phyloP scores from a whole-genome alignment of 1,140 invertebrate species.

The Trachymyrmex cornetzi region DNA sequence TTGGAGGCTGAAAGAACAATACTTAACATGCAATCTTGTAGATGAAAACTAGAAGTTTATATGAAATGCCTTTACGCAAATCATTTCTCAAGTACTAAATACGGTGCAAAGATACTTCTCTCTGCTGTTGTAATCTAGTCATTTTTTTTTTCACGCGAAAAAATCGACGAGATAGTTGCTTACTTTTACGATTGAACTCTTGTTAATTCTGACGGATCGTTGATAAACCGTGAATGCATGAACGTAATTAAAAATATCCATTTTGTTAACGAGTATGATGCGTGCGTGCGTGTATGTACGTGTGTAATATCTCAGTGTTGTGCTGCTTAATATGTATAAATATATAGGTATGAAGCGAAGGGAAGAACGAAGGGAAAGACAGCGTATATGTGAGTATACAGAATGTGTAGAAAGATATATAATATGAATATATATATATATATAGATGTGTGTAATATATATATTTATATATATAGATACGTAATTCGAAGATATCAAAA shows the following conservation, averaged over 20 bases:
- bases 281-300: slow-evolving; percentile 22
- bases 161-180: background rate
- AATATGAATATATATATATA: slow-evolving; percentile 43
- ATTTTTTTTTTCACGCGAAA: background rate
- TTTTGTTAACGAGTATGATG: slow-evolving; percentile 22
- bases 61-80: background rate
- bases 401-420: slow-evolving; percentile 56
- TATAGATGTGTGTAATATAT: slow-evolving; percentile 21
- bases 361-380: slow-evolving; percentile 20
- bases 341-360: slow-evolving; percentile 54
- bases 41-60: background rate
- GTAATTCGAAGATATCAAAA: slow-evolving; percentile 67
- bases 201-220: background rate
- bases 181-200: background rate
- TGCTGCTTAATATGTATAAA: slow-evolving; percentile 49
- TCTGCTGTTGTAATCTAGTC: background rate
- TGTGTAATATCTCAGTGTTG: slow-evolving; percentile 46
- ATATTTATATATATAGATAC: slow-evolving; percentile 41
- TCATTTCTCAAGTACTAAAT: background rate
- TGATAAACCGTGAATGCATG: background rate
- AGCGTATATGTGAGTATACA: slow-evolving; percentile 40
- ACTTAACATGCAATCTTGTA: background rate
- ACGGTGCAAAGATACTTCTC: slow-evolving; percentile 31
- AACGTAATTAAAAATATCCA: slow-evolving; percentile 7
- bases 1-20: background rate